phyloP scores from a whole-genome alignment of 1,140 invertebrate species.

The Sycophaga agraensis region DNA sequence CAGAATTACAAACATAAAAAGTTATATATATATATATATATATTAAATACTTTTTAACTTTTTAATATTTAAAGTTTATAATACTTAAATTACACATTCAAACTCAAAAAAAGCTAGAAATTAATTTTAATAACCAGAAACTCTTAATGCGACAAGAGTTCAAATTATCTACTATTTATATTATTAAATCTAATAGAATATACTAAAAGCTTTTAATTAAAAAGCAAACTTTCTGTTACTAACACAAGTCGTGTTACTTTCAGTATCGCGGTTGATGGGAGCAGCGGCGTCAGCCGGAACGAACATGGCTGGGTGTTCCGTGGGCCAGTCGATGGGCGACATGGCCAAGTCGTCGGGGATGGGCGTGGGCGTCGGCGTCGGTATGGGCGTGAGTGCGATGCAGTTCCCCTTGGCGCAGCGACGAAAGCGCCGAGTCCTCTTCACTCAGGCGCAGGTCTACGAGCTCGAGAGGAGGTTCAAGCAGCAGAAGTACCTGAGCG shows the following conservation, averaged over 20 bases:
- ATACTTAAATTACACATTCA: too few species aligned
- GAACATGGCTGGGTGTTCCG: conserved; percentile 64
- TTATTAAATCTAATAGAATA: too few species aligned
- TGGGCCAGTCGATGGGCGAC: conserved; percentile 82
- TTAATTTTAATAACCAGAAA: too few species aligned
- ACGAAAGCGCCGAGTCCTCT: conserved; percentile 93
- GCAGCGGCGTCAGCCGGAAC: conserved; percentile 67
- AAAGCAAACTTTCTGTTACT: too few species aligned
- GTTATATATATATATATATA: too few species aligned
- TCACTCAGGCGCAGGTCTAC: conserved; percentile 98
- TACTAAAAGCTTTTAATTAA: too few species aligned
- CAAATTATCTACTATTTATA: too few species aligned
- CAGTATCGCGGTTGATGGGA: conserved; percentile 87
- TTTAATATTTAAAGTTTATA: too few species aligned
- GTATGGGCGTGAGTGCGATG: conserved; percentile 82
- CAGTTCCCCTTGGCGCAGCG: conserved; percentile 88
- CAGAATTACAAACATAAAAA: too few species aligned
- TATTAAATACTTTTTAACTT: too few species aligned
- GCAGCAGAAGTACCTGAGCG: conserved; percentile 92
- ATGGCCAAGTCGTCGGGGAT: conserved; percentile 69
- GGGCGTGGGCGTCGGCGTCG: conserved; percentile 64
- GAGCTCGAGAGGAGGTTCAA: conserved; percentile 97
- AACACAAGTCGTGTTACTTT: conserved; percentile 39
- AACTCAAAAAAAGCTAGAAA: too few species aligned
- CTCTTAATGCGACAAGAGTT: too few species aligned